Base-by-base conservation (phyloP, 2,113 vertebrate genomes). In the Sceloporus undulatus region DNA sequence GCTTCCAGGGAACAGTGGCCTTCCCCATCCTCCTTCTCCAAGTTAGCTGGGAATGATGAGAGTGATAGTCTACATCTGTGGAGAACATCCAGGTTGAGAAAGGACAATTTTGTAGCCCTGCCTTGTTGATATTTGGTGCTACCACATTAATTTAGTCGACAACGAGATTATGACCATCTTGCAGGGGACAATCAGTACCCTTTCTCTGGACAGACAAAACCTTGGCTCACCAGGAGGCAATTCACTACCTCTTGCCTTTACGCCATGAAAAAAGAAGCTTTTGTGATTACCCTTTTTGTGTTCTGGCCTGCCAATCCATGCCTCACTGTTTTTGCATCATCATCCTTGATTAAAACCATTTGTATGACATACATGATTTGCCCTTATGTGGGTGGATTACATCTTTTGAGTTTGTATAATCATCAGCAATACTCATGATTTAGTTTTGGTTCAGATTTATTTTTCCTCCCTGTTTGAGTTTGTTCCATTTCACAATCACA, bases 391-490 rank as follows among this genome's bases (percentile, higher is more conserved):
- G 85, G 74, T 82, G 62, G 82, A 85, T 92, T 94, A 92, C 75
- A 9, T 14, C 1, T 1, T 89, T 91, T 77, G 34, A 93, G 82
- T 93, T 92, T 94, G 6, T 92, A 25, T 75, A 91, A 77, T 94
- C 90, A 89, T 96, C 93, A 91, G 85, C 94, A 95, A 13, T 6
- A 0, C 70, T 92, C 92, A 80, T 89, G 68, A 7, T 93, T 88
- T 92, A 52, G 8, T 66, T 90, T 89, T 89, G 94, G 80, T 87
- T 90, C 91, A 56, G 40, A 56, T 48, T 89, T 78, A 0, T 38
- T 68, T 89, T 52, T 2, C 42, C 62, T 93, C 79, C n/a, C 52
- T 91, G 90, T 95, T 97, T 93, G 90, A 95, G 96, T 92, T 94
- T 14, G 21, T 23, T 70, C 66, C 27, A 23, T 42, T 62, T 81